Evolutionary conservation across 2,797 vertebrate genomes (phyloP).

Genomic region (Serranus cabrilla): DNA sequence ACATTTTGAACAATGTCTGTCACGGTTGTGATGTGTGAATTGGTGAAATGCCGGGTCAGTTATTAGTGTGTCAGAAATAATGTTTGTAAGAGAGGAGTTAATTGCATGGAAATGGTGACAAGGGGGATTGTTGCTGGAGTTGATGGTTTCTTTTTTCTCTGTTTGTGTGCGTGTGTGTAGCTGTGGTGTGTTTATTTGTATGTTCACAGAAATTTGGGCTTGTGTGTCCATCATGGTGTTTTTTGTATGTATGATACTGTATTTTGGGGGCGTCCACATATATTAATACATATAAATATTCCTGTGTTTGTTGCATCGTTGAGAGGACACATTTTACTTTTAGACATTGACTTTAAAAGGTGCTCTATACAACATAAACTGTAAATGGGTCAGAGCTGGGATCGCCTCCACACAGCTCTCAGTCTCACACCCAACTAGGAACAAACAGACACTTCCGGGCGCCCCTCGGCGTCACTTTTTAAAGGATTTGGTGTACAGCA

Average conservation of each 20-base stretch:
- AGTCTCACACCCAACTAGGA: too few relatives aligned
- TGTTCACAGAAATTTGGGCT: conserved; percentile 22
- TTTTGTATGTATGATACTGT: conserved; percentile 29
- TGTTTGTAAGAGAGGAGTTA: conserved; percentile 52
- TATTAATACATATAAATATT: neutral
- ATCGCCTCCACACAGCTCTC: too few relatives aligned
- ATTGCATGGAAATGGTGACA: conserved; percentile 48
- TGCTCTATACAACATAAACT: too few relatives aligned
- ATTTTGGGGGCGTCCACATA: neutral
- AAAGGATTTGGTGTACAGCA: too few relatives aligned
- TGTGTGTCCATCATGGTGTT: conserved; percentile 25
- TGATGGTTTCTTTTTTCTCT: neutral
- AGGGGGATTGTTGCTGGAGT: conserved; percentile 30
- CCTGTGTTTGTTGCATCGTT: neutral
- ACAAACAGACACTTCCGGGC: too few relatives aligned
- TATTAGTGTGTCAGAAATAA: conserved; percentile 68
- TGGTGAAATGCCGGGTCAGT: conserved; percentile 59
- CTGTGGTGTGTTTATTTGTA: conserved; percentile 10
- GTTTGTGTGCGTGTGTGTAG: neutral
- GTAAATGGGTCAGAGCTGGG: too few relatives aligned
- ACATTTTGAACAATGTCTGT: conserved; percentile 75
- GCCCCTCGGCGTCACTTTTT: too few relatives aligned
- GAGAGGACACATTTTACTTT: neutral
- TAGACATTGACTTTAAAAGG: neutral
- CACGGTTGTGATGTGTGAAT: conserved; percentile 55